Evolutionary conservation across 1,140 invertebrate species (phyloP).

Genomic region (Nephotettix cincticeps): DNA sequence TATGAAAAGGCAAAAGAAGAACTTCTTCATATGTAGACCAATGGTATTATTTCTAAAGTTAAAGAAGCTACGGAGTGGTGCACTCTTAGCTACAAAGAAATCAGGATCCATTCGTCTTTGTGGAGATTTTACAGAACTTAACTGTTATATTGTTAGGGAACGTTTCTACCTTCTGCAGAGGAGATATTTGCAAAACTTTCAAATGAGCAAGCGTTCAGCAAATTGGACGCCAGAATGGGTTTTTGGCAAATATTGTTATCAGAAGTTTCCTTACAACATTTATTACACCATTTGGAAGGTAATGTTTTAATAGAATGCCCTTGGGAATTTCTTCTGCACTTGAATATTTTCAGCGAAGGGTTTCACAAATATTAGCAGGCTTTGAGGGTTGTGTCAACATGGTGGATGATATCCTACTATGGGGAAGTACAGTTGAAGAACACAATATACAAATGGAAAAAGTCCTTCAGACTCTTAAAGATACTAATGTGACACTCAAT

Average conservation of each 20-base stretch:
- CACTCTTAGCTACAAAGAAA: too few relatives aligned
- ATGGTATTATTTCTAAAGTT: too few relatives aligned
- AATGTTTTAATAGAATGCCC: conserved; percentile 12
- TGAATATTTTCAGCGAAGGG: conserved; percentile 13
- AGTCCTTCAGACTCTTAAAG: not conserved
- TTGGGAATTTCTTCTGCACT: conserved; percentile 16
- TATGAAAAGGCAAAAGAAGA: too few relatives aligned
- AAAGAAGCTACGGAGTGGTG: too few relatives aligned
- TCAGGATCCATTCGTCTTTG: not conserved
- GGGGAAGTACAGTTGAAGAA: not conserved
- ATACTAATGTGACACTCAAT: conserved; percentile 24
- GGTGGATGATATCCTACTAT: conserved; percentile 24
- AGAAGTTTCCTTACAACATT: conserved; percentile 4
- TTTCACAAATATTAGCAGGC: not conserved
- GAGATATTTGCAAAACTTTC: not conserved
- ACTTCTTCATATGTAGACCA: too few relatives aligned
- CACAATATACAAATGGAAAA: not conserved
- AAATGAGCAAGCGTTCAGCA: not conserved
- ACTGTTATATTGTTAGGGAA: not conserved
- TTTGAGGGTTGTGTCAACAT: conserved; percentile 3
- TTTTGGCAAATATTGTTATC: conserved; percentile 11
- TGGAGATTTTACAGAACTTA: conserved; percentile 14
- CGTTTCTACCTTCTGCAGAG: not conserved
- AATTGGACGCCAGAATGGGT: conserved; percentile 1
- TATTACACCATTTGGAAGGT: conserved; percentile 19